A percentile compares a stretch with the other conserved stretches of the same genome.
Evolutionary conservation across 2,797 vertebrate species (phyloP).

Genomic region (Coracias cyanogaster): DNA sequence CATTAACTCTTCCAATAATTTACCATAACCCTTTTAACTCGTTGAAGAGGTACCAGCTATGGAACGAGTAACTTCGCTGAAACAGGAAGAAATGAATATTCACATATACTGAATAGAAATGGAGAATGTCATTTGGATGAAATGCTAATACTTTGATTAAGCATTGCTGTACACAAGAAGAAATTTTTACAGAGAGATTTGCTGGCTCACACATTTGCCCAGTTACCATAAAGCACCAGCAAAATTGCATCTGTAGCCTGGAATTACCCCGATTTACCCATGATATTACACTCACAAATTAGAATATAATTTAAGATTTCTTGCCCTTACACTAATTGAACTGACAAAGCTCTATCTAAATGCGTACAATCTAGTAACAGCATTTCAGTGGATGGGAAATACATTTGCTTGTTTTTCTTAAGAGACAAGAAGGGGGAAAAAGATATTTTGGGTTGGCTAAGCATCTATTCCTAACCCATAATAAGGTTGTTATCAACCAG

Average conservation of each 20-base stretch:
- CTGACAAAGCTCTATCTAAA: constrained; percentile 45
- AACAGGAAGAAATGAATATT: neutral
- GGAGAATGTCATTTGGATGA: neutral
- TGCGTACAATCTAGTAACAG: constrained; percentile 21
- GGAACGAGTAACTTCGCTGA: neutral
- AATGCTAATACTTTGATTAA: neutral
- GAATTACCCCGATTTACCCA: neutral
- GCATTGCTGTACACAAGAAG: neutral
- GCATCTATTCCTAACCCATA: constrained; percentile 70
- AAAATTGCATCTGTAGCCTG: neutral
- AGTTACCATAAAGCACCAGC: neutral
- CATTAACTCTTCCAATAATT: neutral
- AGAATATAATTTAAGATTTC: constrained; percentile 19
- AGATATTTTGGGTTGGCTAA: constrained; percentile 59
- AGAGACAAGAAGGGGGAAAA: neutral
- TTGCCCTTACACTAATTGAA: constrained; percentile 35
- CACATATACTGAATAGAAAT: neutral
- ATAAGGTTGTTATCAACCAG: constrained; percentile 77
- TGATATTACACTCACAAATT: neutral
- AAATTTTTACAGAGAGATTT: neutral
- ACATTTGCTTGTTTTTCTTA: constrained; percentile 59
- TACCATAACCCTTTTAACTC: neutral
- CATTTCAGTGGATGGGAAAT: neutral
- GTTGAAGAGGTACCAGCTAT: neutral
- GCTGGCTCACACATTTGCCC: neutral